Evolutionary conservation across 1,140 invertebrate species (phyloP), one percentile per base, ranked within the genome.

Genomic region (Holcopasites calliopsidis): DNA sequence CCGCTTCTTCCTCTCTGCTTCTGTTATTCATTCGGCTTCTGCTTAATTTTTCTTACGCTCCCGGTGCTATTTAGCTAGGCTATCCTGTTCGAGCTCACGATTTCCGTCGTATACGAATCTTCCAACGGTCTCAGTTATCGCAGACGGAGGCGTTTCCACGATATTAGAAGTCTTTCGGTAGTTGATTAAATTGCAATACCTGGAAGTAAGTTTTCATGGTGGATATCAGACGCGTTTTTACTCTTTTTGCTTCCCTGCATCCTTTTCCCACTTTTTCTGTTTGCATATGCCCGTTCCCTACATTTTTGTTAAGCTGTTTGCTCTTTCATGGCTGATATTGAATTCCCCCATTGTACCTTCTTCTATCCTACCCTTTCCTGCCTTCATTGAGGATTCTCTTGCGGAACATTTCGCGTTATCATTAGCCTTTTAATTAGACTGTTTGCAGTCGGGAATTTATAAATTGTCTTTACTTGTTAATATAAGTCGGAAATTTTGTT

Each of bases 171-270:
- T 33, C 58, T 75, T 75, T 75, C 52, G 40, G 50, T 3, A 40
- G 62, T 47, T 66, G 71, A 66, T 66, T 65, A 74, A 66, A 74
- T 74, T 74, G 71, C 50, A 66, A 66, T 57, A 64, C 58, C 26
- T 23, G 18, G 35, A 33, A 55, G 71, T 42, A 49, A 47, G 49
- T 74, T 57, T 55, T 28, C 38, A 16, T 47, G 10, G 60, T 6
- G 49, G 31, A 55, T 55, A 66, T 65, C 61, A 44, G 26, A n/a
- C 44, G 23, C 35, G 13, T 0, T 11, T 23, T n/a, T 55, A 16
- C 49, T 5, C 38, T 13, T 38, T 40, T 23, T 47, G n/a, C 44
- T 28, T 11, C 40, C n/a, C n/a, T 49, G 10, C 47, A 18, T 49
- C 47, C 21, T 23, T 21, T 23, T 1, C 0, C 23, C 26, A 4